A percentile compares a stretch with the other conserved stretches of the same genome.
These are phyloP conservation scores for Bathybates hornii DNA, from an alignment of 2,113 vertebrate genomes.

Conservation along the genomic window DNA sequence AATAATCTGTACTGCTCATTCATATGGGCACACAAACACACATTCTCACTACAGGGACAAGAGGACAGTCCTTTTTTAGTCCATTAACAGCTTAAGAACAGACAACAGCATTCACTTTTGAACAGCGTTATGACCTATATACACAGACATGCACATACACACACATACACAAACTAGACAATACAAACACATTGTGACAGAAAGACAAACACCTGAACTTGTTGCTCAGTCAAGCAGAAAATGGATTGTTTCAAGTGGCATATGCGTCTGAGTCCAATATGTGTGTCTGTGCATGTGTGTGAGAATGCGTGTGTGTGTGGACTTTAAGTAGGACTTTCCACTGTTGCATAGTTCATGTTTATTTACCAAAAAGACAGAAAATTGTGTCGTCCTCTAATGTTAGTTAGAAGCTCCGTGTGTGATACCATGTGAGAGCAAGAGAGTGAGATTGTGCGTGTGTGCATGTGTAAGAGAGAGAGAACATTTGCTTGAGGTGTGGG, in stretches of 20 bases:
- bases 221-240: constrained; percentile 38
- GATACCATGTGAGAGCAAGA: background rate
- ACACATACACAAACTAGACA: background rate
- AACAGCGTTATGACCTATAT: constrained; percentile 36
- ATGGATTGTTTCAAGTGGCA: constrained; percentile 31
- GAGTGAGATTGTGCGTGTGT: background rate
- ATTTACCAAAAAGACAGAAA: background rate
- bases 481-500: constrained; percentile 6
- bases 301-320: background rate
- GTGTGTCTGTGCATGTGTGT: background rate
- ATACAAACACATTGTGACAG: constrained; percentile 13
- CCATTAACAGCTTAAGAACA: constrained; percentile 49
- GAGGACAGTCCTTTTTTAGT: background rate
- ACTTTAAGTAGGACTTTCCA: background rate
- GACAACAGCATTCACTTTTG: constrained; percentile 46
- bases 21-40: background rate
- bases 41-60: background rate
- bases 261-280: background rate
- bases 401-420: background rate
- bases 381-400: background rate
- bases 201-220: constrained; percentile 34
- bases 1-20: background rate
- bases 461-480: background rate
- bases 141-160: background rate
- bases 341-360: background rate